Conservation (phyloP, 2,113 vertebrate species). For the Ceuthmochares aereus region DNA sequence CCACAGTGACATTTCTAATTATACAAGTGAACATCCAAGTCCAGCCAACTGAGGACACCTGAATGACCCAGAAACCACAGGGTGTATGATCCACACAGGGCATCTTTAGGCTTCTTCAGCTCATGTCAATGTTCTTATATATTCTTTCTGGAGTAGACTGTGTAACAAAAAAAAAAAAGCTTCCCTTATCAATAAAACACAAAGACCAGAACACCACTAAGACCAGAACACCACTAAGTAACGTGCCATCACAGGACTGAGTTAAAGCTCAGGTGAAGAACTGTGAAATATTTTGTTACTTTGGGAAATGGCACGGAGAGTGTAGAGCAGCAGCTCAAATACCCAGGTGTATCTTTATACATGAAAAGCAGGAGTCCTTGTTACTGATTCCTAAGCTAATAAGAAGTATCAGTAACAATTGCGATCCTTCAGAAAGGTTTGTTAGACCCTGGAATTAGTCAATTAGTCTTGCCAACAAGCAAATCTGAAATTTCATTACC, state of each 20-base stretch:
- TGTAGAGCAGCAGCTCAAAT: neutral
- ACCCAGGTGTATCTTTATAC: neutral
- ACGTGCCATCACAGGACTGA: rapidly evolving
- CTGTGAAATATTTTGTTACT: neutral
- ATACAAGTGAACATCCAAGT: neutral
- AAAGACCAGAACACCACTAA: neutral
- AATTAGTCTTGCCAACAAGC: neutral
- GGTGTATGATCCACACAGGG: neutral
- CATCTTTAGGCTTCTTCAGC: neutral
- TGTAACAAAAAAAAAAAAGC: neutral
- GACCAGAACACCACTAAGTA: neutral
- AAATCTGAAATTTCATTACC: neutral
- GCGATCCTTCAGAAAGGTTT: neutral
- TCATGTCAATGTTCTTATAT: neutral
- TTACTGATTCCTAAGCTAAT: neutral
- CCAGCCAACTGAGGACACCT: neutral
- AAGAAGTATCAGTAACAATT: neutral
- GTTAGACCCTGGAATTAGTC: neutral
- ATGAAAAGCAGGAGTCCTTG: rapidly evolving
- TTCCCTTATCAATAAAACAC: neutral
- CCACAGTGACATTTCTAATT: neutral
- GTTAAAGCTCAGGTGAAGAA: neutral
- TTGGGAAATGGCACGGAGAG: neutral
- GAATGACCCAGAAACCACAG: neutral
- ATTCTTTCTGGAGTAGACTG: neutral